Conservation (phyloP, 1,140 invertebrate species). For the Pteromalus puparum region DNA sequence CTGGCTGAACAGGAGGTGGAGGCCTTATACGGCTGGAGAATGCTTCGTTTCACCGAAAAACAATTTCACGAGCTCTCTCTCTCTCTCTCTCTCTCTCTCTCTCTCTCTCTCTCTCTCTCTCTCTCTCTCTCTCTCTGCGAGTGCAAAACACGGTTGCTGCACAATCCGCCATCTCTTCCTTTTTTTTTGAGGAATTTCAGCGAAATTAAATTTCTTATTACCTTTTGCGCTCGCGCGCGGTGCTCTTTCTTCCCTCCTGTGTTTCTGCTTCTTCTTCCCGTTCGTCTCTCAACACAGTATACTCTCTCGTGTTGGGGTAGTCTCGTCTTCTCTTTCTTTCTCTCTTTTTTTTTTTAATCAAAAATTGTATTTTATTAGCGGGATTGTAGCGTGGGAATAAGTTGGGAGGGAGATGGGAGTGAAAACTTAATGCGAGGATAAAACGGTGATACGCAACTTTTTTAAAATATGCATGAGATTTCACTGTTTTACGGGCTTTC, state of each 20-base stretch:
- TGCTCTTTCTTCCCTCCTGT: neutral
- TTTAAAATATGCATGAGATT: constrained; percentile 41
- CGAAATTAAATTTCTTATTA: constrained; percentile 46
- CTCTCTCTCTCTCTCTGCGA: neutral
- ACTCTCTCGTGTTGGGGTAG: neutral
- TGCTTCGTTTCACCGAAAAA: constrained; percentile 67
- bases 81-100: too few relatives aligned
- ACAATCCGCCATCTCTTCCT: neutral
- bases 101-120: too few relatives aligned
- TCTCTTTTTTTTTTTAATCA: constrained; percentile 30
- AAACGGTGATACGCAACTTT: constrained; percentile 18
- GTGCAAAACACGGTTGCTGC: constrained; percentile 16
- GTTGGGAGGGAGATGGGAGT: neutral
- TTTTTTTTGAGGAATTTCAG: constrained; percentile 42
- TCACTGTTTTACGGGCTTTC: constrained; percentile 28
- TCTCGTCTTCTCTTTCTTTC: neutral
- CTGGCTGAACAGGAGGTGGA: neutral
- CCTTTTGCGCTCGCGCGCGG: too few relatives aligned
- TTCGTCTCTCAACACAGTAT: too few relatives aligned
- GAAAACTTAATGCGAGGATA: constrained; percentile 36
- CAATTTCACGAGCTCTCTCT: constrained; percentile 57
- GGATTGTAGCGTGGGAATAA: neutral
- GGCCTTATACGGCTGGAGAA: constrained; percentile 64
- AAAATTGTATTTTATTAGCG: constrained; percentile 43
- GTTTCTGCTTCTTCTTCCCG: neutral